Conservation (phyloP, 2,113 vertebrate species). For the Eretmochelys imbricata region DNA sequence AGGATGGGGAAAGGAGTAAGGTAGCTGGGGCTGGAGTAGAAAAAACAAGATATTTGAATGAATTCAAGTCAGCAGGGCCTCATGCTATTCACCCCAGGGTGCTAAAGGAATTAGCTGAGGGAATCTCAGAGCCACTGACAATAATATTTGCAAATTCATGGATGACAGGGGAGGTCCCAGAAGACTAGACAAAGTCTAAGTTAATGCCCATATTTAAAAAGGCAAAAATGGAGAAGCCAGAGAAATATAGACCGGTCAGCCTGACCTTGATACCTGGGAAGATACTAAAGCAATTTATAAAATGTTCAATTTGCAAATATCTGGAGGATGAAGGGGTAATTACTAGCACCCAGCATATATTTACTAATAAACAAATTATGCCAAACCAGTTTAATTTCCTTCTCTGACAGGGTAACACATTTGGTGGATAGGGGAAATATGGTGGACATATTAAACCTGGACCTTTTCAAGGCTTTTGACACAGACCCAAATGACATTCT, state of each 20-base stretch:
- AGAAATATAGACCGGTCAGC: background rate
- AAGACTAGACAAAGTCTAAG: background rate
- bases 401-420: background rate
- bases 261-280: background rate
- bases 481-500: background rate
- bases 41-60: background rate
- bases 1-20: background rate
- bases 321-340: background rate
- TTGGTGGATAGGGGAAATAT: background rate
- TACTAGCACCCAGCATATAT: background rate
- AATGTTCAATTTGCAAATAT: background rate
- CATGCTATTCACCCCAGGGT: background rate
- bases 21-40: rapidly evolving
- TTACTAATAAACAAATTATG: background rate
- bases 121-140: background rate
- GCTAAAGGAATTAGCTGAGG: background rate
- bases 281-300: background rate
- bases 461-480: background rate
- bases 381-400: background rate
- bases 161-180: background rate
- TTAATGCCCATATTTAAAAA: background rate
- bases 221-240: background rate
- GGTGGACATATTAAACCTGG: background rate
- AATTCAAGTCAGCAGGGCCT: background rate
- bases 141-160: background rate